A percentile compares a stretch with the other conserved stretches of the same genome.
Conservation (phyloP, 1,140 invertebrate genomes). For the Bathynomus jamesi region DNA sequence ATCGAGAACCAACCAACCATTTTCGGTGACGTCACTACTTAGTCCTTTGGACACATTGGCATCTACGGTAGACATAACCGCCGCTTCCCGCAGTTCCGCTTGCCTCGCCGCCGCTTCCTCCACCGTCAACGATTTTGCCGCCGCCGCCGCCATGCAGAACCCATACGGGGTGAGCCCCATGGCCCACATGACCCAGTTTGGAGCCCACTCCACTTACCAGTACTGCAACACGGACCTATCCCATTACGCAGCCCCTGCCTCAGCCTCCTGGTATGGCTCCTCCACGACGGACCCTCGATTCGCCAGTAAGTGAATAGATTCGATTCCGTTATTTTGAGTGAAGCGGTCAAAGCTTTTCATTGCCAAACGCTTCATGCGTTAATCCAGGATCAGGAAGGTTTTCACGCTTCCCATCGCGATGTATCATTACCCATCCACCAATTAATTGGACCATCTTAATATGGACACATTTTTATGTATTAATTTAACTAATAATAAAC, state of each 20-base stretch:
- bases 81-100: slow-evolving; percentile 17
- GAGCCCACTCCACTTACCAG: slow-evolving; percentile 44
- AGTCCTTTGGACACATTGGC: slow-evolving; percentile 35
- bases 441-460: too few relatives aligned
- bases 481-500: too few relatives aligned
- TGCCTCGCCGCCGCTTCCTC: slow-evolving; percentile 11
- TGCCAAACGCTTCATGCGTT: too few relatives aligned
- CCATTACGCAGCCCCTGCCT: slow-evolving; percentile 43
- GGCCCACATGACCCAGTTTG: slow-evolving; percentile 46
- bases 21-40: slow-evolving; percentile 35
- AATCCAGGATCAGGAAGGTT: too few relatives aligned
- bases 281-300: slow-evolving; percentile 44
- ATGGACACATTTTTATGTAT: too few relatives aligned
- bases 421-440: too few relatives aligned
- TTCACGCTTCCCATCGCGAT: too few relatives aligned
- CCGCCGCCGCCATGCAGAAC: slow-evolving; percentile 42
- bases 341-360: too few relatives aligned
- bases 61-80: slow-evolving; percentile 24
- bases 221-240: slow-evolving; percentile 47
- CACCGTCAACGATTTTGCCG: slow-evolving; percentile 36
- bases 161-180: slow-evolving; percentile 46
- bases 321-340: too few relatives aligned
- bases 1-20: slow-evolving; percentile 34
- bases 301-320: slow-evolving; percentile 48
- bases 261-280: slow-evolving; percentile 44